Base-by-base conservation (phyloP, 2,888 invertebrate species). In the Eudiplozoon nipponicum region DNA sequence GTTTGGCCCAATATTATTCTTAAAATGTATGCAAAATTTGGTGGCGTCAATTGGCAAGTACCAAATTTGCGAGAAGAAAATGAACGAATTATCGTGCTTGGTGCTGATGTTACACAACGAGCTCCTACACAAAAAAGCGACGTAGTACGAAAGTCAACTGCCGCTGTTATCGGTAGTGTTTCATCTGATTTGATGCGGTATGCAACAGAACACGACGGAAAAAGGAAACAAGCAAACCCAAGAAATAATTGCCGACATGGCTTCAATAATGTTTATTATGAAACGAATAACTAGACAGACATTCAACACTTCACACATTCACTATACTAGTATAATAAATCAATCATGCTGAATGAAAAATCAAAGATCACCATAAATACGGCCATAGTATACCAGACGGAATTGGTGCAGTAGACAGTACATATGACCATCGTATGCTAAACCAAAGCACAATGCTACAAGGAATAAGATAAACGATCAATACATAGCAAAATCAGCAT, bases 41-140 rank as follows among this genome's bases (percentile, higher is more conserved):
- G 43, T 20, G 43, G 43, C 17, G 44, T 35, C 21, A 43, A 43
- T 21, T 43, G 43, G 43, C 18, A 28, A 4, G 18, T 43, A 9
- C 7, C 9, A 3, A n/a, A 15, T 21, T 21, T 44, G 4, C 19
- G 13, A n/a, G n/a, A 5, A 5, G 15, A 43, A 15, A 44, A 43
- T 7, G 44, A 43, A 18, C 18, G 20, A 22, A 38, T 36, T 21
- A 44, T 43, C 13, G 36, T 43, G 13, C 44, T 46, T 23, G 46
- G 46, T 17, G 44, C 40, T 19, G 46, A 46, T 34, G 42, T 46
- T 1, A 46, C 44, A n/a, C 46, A 46, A 37, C 41, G 44, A 3
- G 22, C 43, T 11, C 39, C 46, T 7, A 38, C 40, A 4, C 19
- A 21, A n/a, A 2, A 2, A 22, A 3, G 20, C 3, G 2, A 20